Evolutionary conservation across 1,140 invertebrate genomes (phyloP), one percentile per base, ranked within the genome.

Genomic region (Pantala flavescens): DNA sequence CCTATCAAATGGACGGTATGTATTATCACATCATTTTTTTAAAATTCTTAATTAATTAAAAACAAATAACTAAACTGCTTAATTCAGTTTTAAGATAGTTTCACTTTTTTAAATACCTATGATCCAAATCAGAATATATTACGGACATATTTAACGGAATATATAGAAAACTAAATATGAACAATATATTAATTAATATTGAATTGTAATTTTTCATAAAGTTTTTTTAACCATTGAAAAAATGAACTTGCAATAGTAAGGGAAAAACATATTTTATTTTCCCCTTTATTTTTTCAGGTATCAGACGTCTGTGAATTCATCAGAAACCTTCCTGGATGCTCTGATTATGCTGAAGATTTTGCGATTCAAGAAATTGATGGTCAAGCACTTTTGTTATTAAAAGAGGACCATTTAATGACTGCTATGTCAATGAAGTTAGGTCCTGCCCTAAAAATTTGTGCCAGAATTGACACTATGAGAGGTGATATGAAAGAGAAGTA

Each of bases 361-460:
- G 88, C 91, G 0, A 90, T 93, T 73, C 95, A 98, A 81, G 96
- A 98, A 83, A 98, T 98, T 77, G 96, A 98, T 80, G 96, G 96
- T 0, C 94, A 98, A 81, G 96, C 96, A 9, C 82, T 98, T 23
- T 88, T 98, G 85, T 84, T 98, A 71, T 88, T 98, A n/a, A 95
- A 96, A 81, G 95, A 95, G 76, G 95, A 98, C 80, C 95, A 98
- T 84, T 84, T 98, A 12, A 97, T 98, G 86, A 91, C 91, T 36
- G 93, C 94, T 7, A 96, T 98, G 89, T 91, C 90, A 43, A 97
- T 98, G 87, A 97, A 97, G 80, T 86, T 98, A 0, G 96, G 96
- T 0, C 96, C 96, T 0, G 96, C 96, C 0, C 84, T 98, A 19
- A 98, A 98, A 84, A 96, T 98, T 63, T 94, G 95, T 77, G 92